Conservation (phyloP, 2,113 vertebrate species). For the Porphyrio hochstetteri region DNA sequence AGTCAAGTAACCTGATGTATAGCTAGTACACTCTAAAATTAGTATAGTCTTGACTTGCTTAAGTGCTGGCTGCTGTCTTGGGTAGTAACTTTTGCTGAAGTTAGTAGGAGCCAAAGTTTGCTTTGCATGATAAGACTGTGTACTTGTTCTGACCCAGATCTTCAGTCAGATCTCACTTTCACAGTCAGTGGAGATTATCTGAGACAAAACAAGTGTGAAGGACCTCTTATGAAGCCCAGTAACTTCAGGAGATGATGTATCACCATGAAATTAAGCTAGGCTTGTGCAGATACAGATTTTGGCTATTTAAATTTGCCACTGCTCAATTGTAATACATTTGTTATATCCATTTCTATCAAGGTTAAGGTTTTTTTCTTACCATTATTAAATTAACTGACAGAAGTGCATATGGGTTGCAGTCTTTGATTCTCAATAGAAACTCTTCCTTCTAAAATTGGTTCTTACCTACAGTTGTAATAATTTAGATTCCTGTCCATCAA, state of each 20-base stretch:
- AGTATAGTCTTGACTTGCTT: neutral
- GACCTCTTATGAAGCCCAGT: neutral
- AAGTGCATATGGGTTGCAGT: neutral
- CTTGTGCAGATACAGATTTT: neutral
- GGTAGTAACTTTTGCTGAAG: neutral
- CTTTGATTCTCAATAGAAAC: constrained; percentile 57
- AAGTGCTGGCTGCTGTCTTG: neutral
- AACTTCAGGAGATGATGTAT: neutral
- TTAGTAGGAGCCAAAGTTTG: neutral
- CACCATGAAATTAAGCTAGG: neutral
- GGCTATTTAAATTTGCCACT: neutral
- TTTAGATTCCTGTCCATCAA: neutral
- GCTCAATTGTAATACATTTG: neutral
- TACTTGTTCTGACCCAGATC: neutral
- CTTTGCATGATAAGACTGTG: neutral
- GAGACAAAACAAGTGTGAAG: neutral
- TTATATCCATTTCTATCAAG: neutral
- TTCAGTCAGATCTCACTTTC: neutral
- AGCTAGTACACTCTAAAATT: neutral
- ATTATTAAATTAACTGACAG: constrained; percentile 19
- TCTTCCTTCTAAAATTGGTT: constrained; percentile 46
- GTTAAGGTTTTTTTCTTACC: neutral
- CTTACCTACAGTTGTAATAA: constrained; percentile 37
- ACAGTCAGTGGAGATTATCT: neutral
- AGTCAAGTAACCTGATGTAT: neutral